phyloP scores from a whole-genome alignment of 2,888 invertebrate species.

The Laothoe populi region DNA sequence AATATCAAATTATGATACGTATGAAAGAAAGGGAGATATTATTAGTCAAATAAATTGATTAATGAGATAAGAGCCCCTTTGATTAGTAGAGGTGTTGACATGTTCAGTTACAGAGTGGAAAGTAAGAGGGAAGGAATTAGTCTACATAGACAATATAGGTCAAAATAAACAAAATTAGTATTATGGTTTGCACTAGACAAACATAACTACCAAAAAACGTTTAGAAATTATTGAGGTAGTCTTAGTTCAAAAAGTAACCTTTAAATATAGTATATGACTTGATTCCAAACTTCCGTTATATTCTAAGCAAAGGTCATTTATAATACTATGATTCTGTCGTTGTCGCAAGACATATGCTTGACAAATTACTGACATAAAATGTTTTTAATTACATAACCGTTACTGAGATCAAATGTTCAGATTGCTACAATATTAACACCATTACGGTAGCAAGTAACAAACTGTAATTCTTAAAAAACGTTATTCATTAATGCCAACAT shows the following conservation, averaged over 20 bases:
- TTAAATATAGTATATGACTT: not conserved
- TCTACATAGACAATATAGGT: too few relatives aligned
- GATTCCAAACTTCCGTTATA: conserved; percentile 6
- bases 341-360: conserved; percentile 1
- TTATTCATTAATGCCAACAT: not conserved
- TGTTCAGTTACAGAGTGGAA: too few relatives aligned
- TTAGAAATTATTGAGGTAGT: not conserved
- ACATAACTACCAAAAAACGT: not conserved
- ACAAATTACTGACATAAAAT: conserved; percentile 7
- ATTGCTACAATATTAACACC: conserved; percentile 6
- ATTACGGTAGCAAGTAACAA: not conserved
- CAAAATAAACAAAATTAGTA: not conserved
- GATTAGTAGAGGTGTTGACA: too few relatives aligned
- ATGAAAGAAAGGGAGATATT: too few relatives aligned
- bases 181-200: not conserved
- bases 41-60: too few relatives aligned
- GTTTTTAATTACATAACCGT: conserved; percentile 3
- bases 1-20: too few relatives aligned
- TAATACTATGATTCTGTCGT: too few relatives aligned
- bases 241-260: not conserved
- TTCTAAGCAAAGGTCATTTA: not conserved
- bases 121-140: too few relatives aligned
- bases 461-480: not conserved
- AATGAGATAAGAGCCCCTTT: too few relatives aligned
- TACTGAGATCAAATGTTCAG: not conserved